Evolutionary conservation across 2,113 vertebrate species (phyloP).

Genomic region (Tyrannus savana): DNA sequence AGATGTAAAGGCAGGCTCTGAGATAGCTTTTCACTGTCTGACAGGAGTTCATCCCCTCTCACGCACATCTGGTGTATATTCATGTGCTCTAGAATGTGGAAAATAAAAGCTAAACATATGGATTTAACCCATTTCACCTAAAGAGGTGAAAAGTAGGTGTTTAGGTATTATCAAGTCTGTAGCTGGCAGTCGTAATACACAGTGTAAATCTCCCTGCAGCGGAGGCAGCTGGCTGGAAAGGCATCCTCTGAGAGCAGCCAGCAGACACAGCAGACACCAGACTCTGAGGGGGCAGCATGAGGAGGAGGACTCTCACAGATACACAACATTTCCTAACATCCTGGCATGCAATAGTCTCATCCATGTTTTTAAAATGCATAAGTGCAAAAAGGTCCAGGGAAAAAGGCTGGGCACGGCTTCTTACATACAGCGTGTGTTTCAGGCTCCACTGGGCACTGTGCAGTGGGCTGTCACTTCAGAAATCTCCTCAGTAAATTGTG

Average conservation of each 20-base stretch:
- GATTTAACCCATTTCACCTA: not conserved
- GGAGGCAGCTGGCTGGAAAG: not conserved
- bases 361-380: not conserved
- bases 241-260: not conserved
- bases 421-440: not conserved
- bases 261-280: not conserved
- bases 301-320: not conserved
- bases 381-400: not conserved
- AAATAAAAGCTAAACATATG: not conserved
- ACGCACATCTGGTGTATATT: not conserved
- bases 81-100: not conserved
- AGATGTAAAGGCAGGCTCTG: not conserved
- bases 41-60: not conserved
- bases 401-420: not conserved
- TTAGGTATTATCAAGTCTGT: conserved; percentile 21
- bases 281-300: accelerated
- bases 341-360: not conserved
- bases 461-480: not conserved
- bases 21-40: not conserved
- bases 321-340: not conserved
- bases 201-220: not conserved
- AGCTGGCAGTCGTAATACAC: not conserved
- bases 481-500: not conserved
- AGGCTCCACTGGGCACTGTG: not conserved
- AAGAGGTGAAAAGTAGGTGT: conserved; percentile 61